Evolutionary conservation across 2,797 vertebrate species (phyloP), one percentile per base, ranked within the genome.

Genomic region (Craterocephalus amniculus): DNA sequence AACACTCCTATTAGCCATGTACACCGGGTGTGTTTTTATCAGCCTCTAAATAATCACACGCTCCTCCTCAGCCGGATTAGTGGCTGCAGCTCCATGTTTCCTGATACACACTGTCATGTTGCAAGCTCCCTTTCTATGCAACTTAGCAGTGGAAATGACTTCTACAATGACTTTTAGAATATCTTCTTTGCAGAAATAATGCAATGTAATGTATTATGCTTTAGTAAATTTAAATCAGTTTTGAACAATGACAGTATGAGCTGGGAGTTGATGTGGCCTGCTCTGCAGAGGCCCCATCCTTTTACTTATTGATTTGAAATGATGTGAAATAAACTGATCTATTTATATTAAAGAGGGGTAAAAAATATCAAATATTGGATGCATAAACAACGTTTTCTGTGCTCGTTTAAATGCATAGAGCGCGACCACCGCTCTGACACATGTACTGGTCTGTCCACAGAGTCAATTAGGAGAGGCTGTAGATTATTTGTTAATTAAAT

Each of bases 401-500:
- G 62, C 70, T 67, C 58, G 70, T 83, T 83, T 85, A 89, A 85
- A 85, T 74, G 83, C 89, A 87, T 74, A 67, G 83, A 79, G 74
- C 78, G 48, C 67, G 91, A 86, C 87, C 89, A 71, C 74, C 3
- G 78, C 16, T 45, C 78, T 85, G 89, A 93, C 91, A 91, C 79
- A 12, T 74, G 82, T 73, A 66, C 83, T 58, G 81, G 61, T 84
- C 84, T 81, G 62, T 87, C 88, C 91, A 85, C 85, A 85, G 88
- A 91, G 93, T 94, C 93, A 94, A 92, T 94, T 94, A 93, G 83
- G 68, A 87, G 85, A 63, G 88, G 91, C 89, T 90, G 91, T 89
- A 87, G 91, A 94, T 94, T 93, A 94, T 94, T 94, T 93, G 94
- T 94, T 94, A 94, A 94, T 95, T 94, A 94, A 95, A 95, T 93